Conservation (phyloP, 2,888 invertebrate species). For the Himalopsyche tibetana region DNA sequence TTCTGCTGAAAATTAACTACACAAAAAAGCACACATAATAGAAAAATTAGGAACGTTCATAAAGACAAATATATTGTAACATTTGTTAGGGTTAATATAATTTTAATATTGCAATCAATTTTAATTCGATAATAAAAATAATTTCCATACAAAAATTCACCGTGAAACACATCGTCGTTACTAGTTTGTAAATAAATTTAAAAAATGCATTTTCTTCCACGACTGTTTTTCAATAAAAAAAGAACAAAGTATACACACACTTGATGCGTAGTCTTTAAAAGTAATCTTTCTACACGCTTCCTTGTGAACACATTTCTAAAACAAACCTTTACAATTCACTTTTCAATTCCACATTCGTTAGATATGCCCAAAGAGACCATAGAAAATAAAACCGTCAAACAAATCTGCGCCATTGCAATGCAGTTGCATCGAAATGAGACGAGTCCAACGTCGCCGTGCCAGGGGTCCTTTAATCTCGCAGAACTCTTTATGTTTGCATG, state of each 20-base stretch:
- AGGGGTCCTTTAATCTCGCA: slow-evolving; percentile 54
- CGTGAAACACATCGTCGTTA: too few relatives aligned
- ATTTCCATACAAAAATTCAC: too few relatives aligned
- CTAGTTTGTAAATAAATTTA: too few relatives aligned
- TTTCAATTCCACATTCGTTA: slow-evolving; percentile 26
- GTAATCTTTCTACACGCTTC: not conserved
- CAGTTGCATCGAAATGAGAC: slow-evolving; percentile 1
- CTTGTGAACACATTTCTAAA: slow-evolving; percentile 9
- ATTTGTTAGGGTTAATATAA: too few relatives aligned
- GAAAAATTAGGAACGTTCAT: too few relatives aligned
- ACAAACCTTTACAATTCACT: slow-evolving; percentile 43
- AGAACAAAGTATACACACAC: not conserved
- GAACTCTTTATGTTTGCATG: slow-evolving; percentile 53
- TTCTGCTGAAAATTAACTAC: too few relatives aligned
- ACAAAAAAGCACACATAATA: too few relatives aligned
- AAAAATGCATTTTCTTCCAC: too few relatives aligned
- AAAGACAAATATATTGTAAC: too few relatives aligned
- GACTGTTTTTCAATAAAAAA: too few relatives aligned
- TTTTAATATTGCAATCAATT: too few relatives aligned
- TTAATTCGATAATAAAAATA: too few relatives aligned
- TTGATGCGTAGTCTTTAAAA: not conserved
- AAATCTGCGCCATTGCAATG: slow-evolving; percentile 16
- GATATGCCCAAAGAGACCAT: slow-evolving; percentile 30
- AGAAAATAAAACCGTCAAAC: not conserved
- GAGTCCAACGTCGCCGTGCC: not conserved